A percentile compares a stretch with the other conserved stretches of the same genome.
phyloP scores from a whole-genome alignment of 2,797 vertebrate species.

The Brotula barbata region DNA sequence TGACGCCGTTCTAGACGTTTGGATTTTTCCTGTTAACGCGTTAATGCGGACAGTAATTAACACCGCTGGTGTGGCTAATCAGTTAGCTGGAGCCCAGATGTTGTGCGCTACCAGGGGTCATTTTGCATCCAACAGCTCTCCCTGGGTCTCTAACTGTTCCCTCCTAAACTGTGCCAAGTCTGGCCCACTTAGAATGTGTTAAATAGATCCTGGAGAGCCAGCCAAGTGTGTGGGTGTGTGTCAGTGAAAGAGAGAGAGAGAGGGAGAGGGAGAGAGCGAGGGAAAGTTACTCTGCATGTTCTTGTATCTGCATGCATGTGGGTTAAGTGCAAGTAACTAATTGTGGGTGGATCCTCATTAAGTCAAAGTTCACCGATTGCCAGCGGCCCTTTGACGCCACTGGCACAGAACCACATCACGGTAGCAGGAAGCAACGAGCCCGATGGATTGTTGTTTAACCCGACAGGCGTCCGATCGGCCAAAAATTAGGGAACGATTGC shows the following conservation, averaged over 20 bases:
- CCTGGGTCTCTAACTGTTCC: constrained; percentile 33
- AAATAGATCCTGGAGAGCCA: constrained; percentile 47
- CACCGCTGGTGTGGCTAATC: constrained; percentile 49
- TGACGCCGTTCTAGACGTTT: background rate
- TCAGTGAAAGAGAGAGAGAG: background rate
- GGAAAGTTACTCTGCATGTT: background rate
- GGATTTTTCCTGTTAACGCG: constrained; percentile 3
- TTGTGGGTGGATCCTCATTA: constrained; percentile 37
- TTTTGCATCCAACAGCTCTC: constrained; percentile 36
- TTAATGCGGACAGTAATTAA: constrained; percentile 41
- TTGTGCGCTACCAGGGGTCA: constrained; percentile 45
- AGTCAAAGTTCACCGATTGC: constrained; percentile 54
- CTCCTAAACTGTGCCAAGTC: constrained; percentile 43
- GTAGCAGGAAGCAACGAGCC: constrained; percentile 49
- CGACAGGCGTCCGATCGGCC: constrained; percentile 39
- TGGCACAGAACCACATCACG: constrained; percentile 54
- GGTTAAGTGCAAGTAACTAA: constrained; percentile 29
- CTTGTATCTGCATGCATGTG: constrained; percentile 7
- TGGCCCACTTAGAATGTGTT: constrained; percentile 51
- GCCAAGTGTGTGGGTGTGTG: constrained; percentile 34
- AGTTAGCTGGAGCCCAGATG: constrained; percentile 56
- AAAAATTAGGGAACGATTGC: constrained; percentile 44
- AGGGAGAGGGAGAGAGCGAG: background rate
- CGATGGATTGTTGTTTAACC: constrained; percentile 48
- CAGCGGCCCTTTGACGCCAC: constrained; percentile 27